These are phyloP conservation scores for Polyploca ridens DNA, from an alignment of 2,888 invertebrate genomes.

Conservation along the genomic window DNA sequence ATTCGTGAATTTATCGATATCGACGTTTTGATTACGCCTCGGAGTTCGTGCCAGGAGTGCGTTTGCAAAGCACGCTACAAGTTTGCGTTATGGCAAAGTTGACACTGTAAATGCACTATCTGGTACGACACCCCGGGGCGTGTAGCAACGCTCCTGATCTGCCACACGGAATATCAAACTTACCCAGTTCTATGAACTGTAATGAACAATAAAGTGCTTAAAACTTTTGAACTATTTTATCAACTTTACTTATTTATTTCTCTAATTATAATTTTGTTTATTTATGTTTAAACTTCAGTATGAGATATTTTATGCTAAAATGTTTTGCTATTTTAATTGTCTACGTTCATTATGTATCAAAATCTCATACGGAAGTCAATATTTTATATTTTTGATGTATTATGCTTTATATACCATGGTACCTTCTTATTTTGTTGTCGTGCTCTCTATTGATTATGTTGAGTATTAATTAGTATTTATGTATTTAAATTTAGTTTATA, in stretches of 20 bases:
- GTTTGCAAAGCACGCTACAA: constrained; percentile 92
- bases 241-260: constrained; percentile 18
- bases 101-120: constrained; percentile 99
- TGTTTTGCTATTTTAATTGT: not conserved
- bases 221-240: constrained; percentile 21
- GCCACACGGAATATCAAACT: constrained; percentile 53
- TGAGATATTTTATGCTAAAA: not conserved
- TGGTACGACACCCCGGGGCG: constrained; percentile 98
- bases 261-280: constrained; percentile 21
- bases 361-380: constrained; percentile 5
- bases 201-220: constrained; percentile 61
- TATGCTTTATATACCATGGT: constrained; percentile 16
- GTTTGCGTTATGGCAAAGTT: constrained; percentile 80
- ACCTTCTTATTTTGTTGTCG: constrained; percentile 11
- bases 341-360: not conserved
- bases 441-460: constrained; percentile 18
- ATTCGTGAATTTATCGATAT: constrained; percentile 58
- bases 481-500: constrained; percentile 16
- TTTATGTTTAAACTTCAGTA: constrained; percentile 4
- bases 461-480: constrained; percentile 17
- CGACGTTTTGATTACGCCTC: constrained; percentile 82
- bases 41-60: constrained; percentile 99
- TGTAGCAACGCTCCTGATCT: constrained; percentile 74
- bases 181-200: constrained; percentile 47
- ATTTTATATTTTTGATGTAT: constrained; percentile 20